Evolutionary conservation across 2,888 invertebrate genomes (phyloP).

Genomic region (Neoascia interrupta): DNA sequence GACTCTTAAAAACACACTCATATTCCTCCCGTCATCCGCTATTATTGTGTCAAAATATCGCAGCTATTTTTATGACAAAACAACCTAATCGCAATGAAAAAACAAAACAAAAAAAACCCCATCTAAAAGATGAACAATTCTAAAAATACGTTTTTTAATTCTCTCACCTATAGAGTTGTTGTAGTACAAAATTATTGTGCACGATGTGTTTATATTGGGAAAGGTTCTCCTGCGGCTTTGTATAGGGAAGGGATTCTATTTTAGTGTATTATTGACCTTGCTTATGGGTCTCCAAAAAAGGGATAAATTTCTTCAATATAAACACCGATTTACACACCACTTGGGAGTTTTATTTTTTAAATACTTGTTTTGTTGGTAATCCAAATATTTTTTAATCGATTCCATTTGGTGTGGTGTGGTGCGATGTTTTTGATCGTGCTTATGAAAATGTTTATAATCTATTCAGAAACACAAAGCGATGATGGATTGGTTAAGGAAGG

Average conservation of each 20-base stretch:
- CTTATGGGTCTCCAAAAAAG: not conserved
- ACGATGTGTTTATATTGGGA: no score
- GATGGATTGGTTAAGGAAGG: not conserved
- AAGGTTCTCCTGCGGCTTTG: slow-evolving; percentile 12
- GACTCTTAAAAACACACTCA: no score
- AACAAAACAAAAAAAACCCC: slow-evolving; percentile 7
- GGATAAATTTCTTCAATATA: slow-evolving; percentile 6
- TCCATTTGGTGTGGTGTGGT: slow-evolving; percentile 1
- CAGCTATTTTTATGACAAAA: slow-evolving; percentile 18
- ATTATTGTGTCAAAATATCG: slow-evolving; percentile 10
- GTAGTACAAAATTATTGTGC: no score
- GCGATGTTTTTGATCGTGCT: slow-evolving; percentile 12
- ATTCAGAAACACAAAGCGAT: not conserved
- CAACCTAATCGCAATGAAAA: not conserved
- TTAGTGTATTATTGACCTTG: slow-evolving; percentile 31
- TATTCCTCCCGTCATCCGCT: slow-evolving; percentile 9
- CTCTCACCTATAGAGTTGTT: no score
- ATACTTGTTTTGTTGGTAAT: no score
- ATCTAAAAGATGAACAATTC: slow-evolving; percentile 16
- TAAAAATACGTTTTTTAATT: no score
- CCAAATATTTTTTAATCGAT: not conserved
- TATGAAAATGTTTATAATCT: slow-evolving; percentile 5
- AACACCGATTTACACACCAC: no score
- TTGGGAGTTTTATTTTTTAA: no score
- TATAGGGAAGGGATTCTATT: slow-evolving; percentile 25